Evolutionary conservation across 1,140 invertebrate genomes (phyloP), one percentile per base, ranked within the genome.

Genomic region (Drosophila novamexicana): DNA sequence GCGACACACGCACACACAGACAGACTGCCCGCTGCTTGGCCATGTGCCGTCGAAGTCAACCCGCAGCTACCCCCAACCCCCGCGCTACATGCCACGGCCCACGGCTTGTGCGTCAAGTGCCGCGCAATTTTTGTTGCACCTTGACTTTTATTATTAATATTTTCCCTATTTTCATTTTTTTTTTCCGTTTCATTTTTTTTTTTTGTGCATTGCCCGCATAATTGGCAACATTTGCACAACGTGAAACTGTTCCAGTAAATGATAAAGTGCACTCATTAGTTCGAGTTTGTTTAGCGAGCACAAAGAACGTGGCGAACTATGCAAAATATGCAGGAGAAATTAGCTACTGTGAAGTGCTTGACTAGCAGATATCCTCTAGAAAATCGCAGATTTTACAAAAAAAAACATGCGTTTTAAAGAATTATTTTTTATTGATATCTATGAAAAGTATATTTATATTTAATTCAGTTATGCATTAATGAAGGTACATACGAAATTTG

Each of bases 81-180:
- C 58, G n/a, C 37, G 18, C 52, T 37, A 22, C 22, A 22, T 37
- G 10, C 65, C 64, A 67, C 81, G 32, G 32, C 37, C 10, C 29
- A 12, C 16, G 56, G 56, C 7, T 58, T n/a, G 42, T 59, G 40
- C 50, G 83, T 83, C 83, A 88, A 89, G 83, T 83, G 80, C 69
- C 83, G 84, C 83, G 83, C 66, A 77, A 83, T 88, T 89, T 79
- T 74, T 16, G 57, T 77, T 86, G 83, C 83, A 88, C 83, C 83
- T 88, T 88, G 83, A 88, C 83, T 83, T 62, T 76, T 63, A 72
- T 78, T 71, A 65, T 54, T 61, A 71, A 47, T 72, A 36, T 59
- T 75, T 54, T 37, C 18, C 36, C 56, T 36, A 42, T 69, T 50
- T 59, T 1, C 14, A 9, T n/a, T 49, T n/a, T 14, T 36, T 53